Evolutionary conservation across 37 sponge, comb jelly and placozoan species (phyloP), one percentile per base, ranked within the genome.

Genomic region (Theonella swinhoei): DNA sequence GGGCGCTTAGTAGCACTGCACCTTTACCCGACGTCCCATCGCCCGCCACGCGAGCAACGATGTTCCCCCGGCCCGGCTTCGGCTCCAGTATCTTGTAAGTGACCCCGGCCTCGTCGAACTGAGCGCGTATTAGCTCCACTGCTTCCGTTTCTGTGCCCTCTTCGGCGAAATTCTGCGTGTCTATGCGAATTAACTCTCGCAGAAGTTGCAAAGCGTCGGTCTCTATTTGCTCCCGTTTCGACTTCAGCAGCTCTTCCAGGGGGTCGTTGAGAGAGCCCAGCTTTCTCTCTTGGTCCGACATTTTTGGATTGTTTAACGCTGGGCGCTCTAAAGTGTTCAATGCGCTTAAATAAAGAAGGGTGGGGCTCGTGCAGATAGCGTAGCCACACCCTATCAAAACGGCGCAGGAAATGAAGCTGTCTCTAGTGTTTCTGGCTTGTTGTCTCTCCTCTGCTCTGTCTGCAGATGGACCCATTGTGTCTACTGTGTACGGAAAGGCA

Each of bases 121-220:
- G 39, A 32, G 80, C 70, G 40, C 85, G 76, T 20, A 94, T 33
- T n/a, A 87, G 28, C 17, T 36, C 24, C 3, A 85, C 93, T 8
- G 93, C 92, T 36, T 80, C 77, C 0, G 84, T 91, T 60, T 95
- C 92, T 5, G 80, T 88, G 54, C 54, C 54, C 1, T 92, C 92
- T n/a, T 90, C 92, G 4, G 79, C 87, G 39, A 81, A 85, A 70
- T 94, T 94, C 42, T 88, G 91, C 23, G 95, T 91, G 72, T 94
- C 91, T 26, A 75, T 81, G 24, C 66, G 75, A 42, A 94, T 77
- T 40, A 94, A 79, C 35, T 86, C 61, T 38, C 88, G 91, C 1
- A 94, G 82, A 24, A 94, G 72, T 14, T 78, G 36, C 1, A 94
- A 22, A 0, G 95, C 74, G 28, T 88, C 85, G 20, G 73, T 80